Evolutionary conservation across 2,797 vertebrate species (phyloP), one percentile per base, ranked within the genome.

Genomic region (Oophaga sylvatica): DNA sequence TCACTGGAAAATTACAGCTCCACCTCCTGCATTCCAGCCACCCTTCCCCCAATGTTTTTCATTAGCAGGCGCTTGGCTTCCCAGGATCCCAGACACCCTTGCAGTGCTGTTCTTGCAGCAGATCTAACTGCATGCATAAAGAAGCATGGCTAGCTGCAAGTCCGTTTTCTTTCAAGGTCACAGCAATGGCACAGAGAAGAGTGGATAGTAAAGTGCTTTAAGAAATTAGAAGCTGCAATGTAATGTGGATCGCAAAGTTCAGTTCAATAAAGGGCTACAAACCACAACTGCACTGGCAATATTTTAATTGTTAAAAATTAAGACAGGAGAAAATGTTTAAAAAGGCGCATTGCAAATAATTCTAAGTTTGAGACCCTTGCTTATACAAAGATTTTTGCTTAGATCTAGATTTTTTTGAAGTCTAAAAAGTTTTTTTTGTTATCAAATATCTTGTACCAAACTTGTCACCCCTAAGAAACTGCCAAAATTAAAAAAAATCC

Each of bases 1-100:
- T 89, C 88, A 89, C 78, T 57, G 84, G 84, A 86, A 89, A 86
- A 89, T 86, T 62, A 89, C 87, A 83, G 88, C 88, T 89, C 88
- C 88, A 86, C 88, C 88, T 82, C 79, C 75, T 86, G 80, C 84
- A 89, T 89, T 86, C 88, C 84, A 62, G 29, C 35, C 78, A 79
- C 88, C 88, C 88, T 86, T 89, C 88, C 84, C 88, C 88, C 88
- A 60, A 16, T 82, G n/a, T 60, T 63, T 83, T 78, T 63, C 73
- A 78, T 57, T 70, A 79, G 68, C 73, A 59, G 63, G 76, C 81
- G 77, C 62, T 62, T 29, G 53, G 45, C 60, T 29, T 60, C 5
- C n/a, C 75, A 83, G 29, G 26, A 67, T 71, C 56, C 53, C 48
- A 86, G 78, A 86, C 88, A 89, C 88, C 88, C 88, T 89, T 89